Percentiles rank a stretch among this genome's conserved stretches.
Conservation (phyloP, 2,888 invertebrate genomes). For the Chaetogeoica ovagalla region DNA sequence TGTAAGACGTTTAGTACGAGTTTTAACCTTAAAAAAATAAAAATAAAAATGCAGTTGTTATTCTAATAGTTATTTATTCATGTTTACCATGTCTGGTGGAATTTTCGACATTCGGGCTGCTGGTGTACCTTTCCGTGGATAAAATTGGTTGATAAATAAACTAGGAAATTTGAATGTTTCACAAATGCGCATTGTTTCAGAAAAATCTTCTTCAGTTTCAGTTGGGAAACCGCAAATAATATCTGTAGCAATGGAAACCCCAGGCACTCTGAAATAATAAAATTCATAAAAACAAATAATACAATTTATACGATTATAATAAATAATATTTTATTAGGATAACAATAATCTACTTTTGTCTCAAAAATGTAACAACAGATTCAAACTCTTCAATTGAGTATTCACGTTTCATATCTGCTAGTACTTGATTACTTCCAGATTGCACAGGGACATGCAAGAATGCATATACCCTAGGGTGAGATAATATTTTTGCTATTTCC, state of each 20-base stretch:
- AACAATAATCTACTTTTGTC: conserved; percentile 65
- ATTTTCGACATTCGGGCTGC: conserved; percentile 87
- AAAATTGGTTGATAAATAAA: conserved; percentile 98
- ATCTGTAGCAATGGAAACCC: conserved; percentile 93
- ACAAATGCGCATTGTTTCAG: conserved; percentile 82
- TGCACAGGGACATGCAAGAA: conserved; percentile 98
- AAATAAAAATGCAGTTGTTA: neutral
- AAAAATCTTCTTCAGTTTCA: conserved; percentile 87
- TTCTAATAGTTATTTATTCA: neutral
- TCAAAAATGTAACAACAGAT: conserved; percentile 81
- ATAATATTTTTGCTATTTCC: conserved; percentile 83
- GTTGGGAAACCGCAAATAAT: conserved; percentile 98
- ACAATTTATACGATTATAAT: neutral
- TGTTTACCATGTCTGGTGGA: conserved; percentile 74
- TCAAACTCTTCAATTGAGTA: conserved; percentile 89
- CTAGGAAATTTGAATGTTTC: conserved; percentile 85
- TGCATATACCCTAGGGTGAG: conserved; percentile 87
- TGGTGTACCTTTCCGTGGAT: conserved; percentile 92
- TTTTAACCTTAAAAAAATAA: conserved; percentile 68
- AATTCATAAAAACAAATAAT: neutral
- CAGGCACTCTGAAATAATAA: conserved; percentile 70
- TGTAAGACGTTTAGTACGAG: conserved; percentile 82
- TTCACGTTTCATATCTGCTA: conserved; percentile 95
- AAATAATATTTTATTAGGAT: no score
- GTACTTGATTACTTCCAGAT: conserved; percentile 92